A percentile compares a stretch with the other conserved stretches of the same genome.
Evolutionary conservation across 2,113 vertebrate species (phyloP).

Genomic region (human (Homo sapiens)): GRCh38 chr18:40598501-40599000

Average conservation of each 20-base stretch:
- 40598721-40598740: slow-evolving; percentile 21
- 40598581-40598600: slow-evolving; percentile 82
- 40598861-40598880: background rate
- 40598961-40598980: background rate
- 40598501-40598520: slow-evolving; percentile 82
- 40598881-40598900: background rate
- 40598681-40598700: slow-evolving; percentile 18
- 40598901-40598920: background rate
- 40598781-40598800: background rate
- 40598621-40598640: slow-evolving; percentile 55
- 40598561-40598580: slow-evolving; percentile 71
- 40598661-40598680: slow-evolving; percentile 38
- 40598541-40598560: slow-evolving; percentile 79
- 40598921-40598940: background rate
- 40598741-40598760: background rate
- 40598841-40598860: background rate
- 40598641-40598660: slow-evolving; percentile 19
- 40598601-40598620: slow-evolving; percentile 79
- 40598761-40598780: background rate
- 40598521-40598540: slow-evolving; percentile 80
- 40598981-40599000: background rate
- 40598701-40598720: background rate
- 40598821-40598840: background rate
- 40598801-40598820: background rate
- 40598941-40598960: background rate